Conservation (phyloP, 2,888 invertebrate species). For the Keiferia lycopersicella region DNA sequence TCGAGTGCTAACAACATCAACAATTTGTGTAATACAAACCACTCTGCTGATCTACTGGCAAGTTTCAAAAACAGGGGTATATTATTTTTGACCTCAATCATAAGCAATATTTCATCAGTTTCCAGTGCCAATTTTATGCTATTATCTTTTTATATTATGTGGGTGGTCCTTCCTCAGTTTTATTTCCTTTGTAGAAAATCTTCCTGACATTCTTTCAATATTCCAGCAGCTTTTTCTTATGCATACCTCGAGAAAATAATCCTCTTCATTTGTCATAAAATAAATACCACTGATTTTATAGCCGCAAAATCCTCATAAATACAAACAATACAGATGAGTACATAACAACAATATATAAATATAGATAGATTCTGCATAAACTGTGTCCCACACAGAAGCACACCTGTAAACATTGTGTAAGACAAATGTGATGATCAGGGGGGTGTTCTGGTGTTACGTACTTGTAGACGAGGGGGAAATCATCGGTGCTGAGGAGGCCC, state of each 20-base stretch:
- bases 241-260: constrained; percentile 2
- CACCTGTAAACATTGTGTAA: constrained; percentile 64
- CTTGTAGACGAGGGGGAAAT: constrained; percentile 92
- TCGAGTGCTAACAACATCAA: constrained; percentile 39
- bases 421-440: constrained; percentile 37
- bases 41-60: constrained; percentile 38
- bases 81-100: constrained; percentile 32
- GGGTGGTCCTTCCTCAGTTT: not conserved
- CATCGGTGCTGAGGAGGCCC: constrained; percentile 91
- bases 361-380: constrained; percentile 44
- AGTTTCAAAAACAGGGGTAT: constrained; percentile 54
- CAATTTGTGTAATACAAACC: constrained; percentile 45
- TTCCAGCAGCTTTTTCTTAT: not conserved
- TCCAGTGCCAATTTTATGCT: constrained; percentile 10
- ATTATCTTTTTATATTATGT: not conserved
- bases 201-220: constrained; percentile 23
- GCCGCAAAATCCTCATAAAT: constrained; percentile 48
- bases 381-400: constrained; percentile 43
- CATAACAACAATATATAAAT: constrained; percentile 62
- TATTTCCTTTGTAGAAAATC: not conserved
- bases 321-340: constrained; percentile 36
- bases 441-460: constrained; percentile 74
- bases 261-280: constrained; percentile 34
- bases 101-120: not conserved
- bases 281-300: constrained; percentile 61